Evolutionary conservation across 1,140 invertebrate genomes (phyloP), one percentile per base, ranked within the genome.

Genomic region (Hormaphis cornu): DNA sequence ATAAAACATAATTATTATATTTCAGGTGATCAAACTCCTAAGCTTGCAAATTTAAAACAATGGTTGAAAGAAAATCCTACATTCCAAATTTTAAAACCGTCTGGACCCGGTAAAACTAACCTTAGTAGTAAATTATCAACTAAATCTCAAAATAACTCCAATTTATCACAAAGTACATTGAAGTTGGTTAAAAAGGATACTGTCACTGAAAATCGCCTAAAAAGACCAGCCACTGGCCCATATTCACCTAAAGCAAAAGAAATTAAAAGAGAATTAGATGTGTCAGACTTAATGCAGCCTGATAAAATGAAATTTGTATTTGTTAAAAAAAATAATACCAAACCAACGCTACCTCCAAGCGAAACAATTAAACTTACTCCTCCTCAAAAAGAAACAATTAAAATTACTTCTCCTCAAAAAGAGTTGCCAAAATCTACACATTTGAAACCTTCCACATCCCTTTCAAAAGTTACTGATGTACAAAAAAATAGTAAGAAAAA

Each of bases 31-130:
- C 86, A 86, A 75, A 91, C 91, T 52, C 93, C 92, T 5, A 88
- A 86, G 18, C 83, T 86, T 22, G 82, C 83, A 26, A 89, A 88
- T 77, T 79, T 96, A 9, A 86, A 88, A 75, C 80, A 84, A 10
- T 95, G 91, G 91, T 79, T 97, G 8, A 86, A 88, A 76, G 85
- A 88, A 70, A 87, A 95, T 84, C 91, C 91, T 16, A 87, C 87
- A 0, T 95, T 85, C 79, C 89, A 93, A 72, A 72, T 73, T 26
- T 69, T 73, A 28, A 70, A 69, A 53, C 73, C 73, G 10, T 69
- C 58, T 35, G 71, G 28, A 14, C 71, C 7, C 53, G 63, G 26
- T 70, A 71, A 69, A 71, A 5, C 1, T 16, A 40, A 10, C 1
- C 12, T 22, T 9, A 69, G 22, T 69, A 56, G n/a, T 30, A 71